phyloP scores from a whole-genome alignment of 2,113 vertebrate species.

The Pelvicachromis taeniatus region DNA sequence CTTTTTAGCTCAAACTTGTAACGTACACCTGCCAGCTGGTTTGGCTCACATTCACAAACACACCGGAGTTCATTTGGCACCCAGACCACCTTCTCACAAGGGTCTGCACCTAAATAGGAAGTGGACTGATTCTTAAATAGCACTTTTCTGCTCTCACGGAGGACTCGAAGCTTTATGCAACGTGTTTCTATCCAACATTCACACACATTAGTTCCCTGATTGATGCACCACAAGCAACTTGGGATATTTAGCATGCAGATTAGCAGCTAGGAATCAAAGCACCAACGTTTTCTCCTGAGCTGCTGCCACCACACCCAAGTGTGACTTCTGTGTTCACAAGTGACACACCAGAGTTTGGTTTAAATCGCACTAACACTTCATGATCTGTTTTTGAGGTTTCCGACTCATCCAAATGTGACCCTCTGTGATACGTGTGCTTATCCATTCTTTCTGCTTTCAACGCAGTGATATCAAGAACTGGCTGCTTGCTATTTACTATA shows the following conservation, averaged over 20 bases:
- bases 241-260: background rate
- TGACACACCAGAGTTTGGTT: background rate
- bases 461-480: rapidly evolving
- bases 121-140: too few species aligned
- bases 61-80: too few species aligned
- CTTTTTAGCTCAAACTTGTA: background rate
- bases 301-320: background rate
- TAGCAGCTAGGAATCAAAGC: background rate
- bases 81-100: too few species aligned
- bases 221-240: rapidly evolving
- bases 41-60: background rate
- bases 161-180: too few species aligned
- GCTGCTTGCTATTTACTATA: background rate
- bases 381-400: rapidly evolving
- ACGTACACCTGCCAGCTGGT: background rate
- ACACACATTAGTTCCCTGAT: background rate
- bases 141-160: too few species aligned
- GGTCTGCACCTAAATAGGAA: too few species aligned
- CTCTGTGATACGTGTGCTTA: background rate
- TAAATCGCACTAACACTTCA: rapidly evolving
- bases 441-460: background rate
- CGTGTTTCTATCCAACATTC: too few species aligned
- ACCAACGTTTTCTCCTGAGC: background rate
- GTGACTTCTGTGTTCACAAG: background rate
- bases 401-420: background rate